Evolutionary conservation across 2,113 vertebrate genomes (phyloP), one percentile per base, ranked within the genome.

Genomic region (Dipodomys stephensi): DNA sequence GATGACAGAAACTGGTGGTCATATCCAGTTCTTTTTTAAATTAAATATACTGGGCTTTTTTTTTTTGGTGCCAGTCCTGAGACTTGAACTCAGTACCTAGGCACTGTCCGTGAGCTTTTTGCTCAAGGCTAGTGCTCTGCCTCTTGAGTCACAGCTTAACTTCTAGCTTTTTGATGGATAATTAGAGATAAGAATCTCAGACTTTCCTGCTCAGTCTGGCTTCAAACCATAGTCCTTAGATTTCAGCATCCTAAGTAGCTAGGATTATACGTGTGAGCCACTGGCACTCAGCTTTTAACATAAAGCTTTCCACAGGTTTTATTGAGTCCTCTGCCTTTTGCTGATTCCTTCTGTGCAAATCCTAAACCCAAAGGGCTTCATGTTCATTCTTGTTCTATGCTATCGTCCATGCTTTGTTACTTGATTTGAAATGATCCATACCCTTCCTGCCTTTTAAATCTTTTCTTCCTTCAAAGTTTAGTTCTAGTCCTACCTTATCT

Each of bases 401-500:
- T 76, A 0, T n/a, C 79, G 4, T 81, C 9, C 23, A 2, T 85
- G 67, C 27, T 71, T 39, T 39, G 18, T 71, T 74, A n/a, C 64
- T 87, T 90, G 30, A 72, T 84, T 20, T 49, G 35, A 83, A 92
- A 44, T 32, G 20, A 81, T 3, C 30, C 15, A 30, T 35, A 6
- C 39, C 25, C 46, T 72, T 10, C 80, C 57, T 82, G 16, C 53
- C 57, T 79, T 64, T 76, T 79, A 82, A 84, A 76, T 73, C 18
- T 44, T 60, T 93, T 86, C 46, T 91, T 80, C 30, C 71, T 88
- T 92, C 87, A 28, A 64, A 68, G n/a, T 44, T 77, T 78, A 76
- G 11, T 35, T 83, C 25, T 39, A 88, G 69, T 15, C 25, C 57
- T 93, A 23, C 25, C 15, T 71, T 62, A 71, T 88, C 28, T 80